Evolutionary conservation across 1,140 invertebrate species (phyloP).

Genomic region (Plectus sambesii): DNA sequence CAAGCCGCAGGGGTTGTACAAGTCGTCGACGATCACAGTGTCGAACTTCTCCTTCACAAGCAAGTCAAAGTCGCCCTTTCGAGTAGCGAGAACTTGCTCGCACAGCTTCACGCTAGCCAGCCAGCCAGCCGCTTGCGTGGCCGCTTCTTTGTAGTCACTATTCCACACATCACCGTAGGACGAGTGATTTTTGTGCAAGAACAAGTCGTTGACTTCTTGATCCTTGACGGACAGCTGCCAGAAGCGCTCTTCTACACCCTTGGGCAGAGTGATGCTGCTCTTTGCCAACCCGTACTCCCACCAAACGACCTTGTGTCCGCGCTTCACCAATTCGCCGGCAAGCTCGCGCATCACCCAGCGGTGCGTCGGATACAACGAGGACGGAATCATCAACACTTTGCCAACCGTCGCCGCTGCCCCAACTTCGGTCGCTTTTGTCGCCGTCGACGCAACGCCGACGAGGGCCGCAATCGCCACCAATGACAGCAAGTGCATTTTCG

Average conservation of each 20-base stretch:
- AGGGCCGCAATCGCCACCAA: no score
- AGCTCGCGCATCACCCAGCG: slow-evolving; percentile 32
- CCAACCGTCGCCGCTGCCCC: slow-evolving; percentile 13
- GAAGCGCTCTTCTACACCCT: slow-evolving; percentile 32
- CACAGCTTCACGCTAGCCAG: slow-evolving; percentile 36
- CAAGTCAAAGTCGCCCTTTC: slow-evolving; percentile 26
- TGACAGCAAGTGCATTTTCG: no score
- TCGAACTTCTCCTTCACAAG: slow-evolving; percentile 28
- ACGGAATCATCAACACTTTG: slow-evolving; percentile 30
- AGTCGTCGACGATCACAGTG: slow-evolving; percentile 34
- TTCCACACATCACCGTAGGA: slow-evolving; percentile 26
- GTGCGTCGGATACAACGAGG: slow-evolving; percentile 32
- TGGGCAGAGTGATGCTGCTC: slow-evolving; percentile 28
- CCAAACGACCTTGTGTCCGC: slow-evolving; percentile 41
- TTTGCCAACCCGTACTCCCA: slow-evolving; percentile 37
- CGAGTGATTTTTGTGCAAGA: slow-evolving; percentile 28
- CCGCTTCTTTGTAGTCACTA: slow-evolving; percentile 24
- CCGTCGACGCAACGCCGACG: no score
- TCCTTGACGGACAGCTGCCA: slow-evolving; percentile 23
- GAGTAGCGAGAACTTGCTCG: slow-evolving; percentile 26
- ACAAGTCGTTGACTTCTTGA: slow-evolving; percentile 23
- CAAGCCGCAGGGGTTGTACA: slow-evolving; percentile 44
- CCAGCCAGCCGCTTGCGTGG: slow-evolving; percentile 30
- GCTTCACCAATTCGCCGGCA: slow-evolving; percentile 34
- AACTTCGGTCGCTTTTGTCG: no score